Conservation (phyloP, 2,888 invertebrate genomes). For the Thalpophila matura region DNA sequence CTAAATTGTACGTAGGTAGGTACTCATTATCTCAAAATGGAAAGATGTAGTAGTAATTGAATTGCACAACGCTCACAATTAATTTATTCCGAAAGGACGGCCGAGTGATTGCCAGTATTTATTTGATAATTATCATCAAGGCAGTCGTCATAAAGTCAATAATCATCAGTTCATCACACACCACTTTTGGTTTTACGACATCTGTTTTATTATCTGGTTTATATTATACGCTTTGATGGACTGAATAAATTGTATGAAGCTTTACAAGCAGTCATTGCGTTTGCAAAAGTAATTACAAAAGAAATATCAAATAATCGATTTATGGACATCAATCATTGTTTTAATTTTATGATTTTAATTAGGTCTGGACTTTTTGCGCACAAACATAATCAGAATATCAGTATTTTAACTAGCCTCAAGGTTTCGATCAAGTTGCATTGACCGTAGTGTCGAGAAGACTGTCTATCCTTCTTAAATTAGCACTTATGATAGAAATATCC, state of each 20-base stretch:
- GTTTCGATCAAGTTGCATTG: no score
- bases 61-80: slow-evolving; percentile 32
- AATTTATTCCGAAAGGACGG: slow-evolving; percentile 60
- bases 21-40: slow-evolving; percentile 5
- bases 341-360: no score
- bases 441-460: no score
- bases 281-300: slow-evolving; percentile 43
- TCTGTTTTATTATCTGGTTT: slow-evolving; percentile 70
- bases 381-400: no score
- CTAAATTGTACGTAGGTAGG: slow-evolving; percentile 21
- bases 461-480: no score
- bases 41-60: not conserved
- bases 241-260: slow-evolving; percentile 56
- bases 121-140: slow-evolving; percentile 73
- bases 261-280: slow-evolving; percentile 26
- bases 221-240: slow-evolving; percentile 68
- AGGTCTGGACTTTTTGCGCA: no score
- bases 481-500: not conserved
- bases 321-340: slow-evolving; percentile 34
- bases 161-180: no score
- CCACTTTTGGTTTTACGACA: slow-evolving; percentile 75
- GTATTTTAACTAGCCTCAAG: no score
- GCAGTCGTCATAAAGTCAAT: slow-evolving; percentile 65
- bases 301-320: slow-evolving; percentile 30
- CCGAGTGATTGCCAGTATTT: slow-evolving; percentile 64